Conservation (phyloP, 2,797 vertebrate genomes). For the Crenichthys baileyi region DNA sequence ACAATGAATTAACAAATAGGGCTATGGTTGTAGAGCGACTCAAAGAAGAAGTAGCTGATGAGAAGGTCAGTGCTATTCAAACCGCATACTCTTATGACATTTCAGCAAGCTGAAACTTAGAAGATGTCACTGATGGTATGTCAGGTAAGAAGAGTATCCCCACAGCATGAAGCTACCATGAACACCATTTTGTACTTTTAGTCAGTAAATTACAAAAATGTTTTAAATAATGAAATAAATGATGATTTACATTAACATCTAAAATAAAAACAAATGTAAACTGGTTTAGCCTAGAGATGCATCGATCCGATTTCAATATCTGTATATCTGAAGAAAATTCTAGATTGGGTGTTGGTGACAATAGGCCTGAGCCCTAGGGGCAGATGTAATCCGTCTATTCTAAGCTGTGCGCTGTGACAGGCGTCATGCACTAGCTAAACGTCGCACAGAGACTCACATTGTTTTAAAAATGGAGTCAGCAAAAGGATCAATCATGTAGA, state of each 20-base stretch:
- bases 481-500: too few species aligned
- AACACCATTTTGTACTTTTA: neutral
- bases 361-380: too few species aligned
- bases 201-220: neutral
- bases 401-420: too few species aligned
- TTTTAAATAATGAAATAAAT: neutral
- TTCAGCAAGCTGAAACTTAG: constrained; percentile 7
- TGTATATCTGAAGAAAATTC: too few species aligned
- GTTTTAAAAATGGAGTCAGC: too few species aligned
- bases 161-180: neutral
- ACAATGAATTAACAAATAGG: constrained; percentile 30
- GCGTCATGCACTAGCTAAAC: too few species aligned
- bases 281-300: neutral
- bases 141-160: neutral
- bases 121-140: neutral
- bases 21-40: constrained; percentile 34
- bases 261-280: too few species aligned
- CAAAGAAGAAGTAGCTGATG: constrained; percentile 64
- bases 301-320: too few species aligned
- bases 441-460: too few species aligned
- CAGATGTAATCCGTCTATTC: too few species aligned
- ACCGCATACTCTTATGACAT: constrained; percentile 18
- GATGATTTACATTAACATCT: too few species aligned
- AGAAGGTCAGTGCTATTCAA: constrained; percentile 46
- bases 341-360: too few species aligned